Evolutionary conservation across 2,797 vertebrate species (phyloP), one percentile per base, ranked within the genome.

Genomic region (Brachyrhaphis roseni): DNA sequence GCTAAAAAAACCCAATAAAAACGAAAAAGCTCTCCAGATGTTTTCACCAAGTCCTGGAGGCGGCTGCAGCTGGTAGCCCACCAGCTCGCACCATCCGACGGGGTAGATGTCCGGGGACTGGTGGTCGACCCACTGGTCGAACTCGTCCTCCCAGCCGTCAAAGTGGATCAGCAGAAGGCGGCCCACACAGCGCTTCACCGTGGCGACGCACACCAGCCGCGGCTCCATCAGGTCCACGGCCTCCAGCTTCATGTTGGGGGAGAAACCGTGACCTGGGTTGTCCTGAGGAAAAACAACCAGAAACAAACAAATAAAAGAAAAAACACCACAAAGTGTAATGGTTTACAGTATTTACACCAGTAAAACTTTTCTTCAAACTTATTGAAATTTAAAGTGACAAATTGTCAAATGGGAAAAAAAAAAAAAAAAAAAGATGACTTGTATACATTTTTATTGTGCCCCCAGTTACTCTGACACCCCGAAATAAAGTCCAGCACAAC

Each of bases 221-320:
- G 98, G 98, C 88, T 99, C 98, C 98, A 99, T 98, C 91, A 99
- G 90, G 92, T 99, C 98, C 85, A 98, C 98, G 0, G 98, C 98
- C 93, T 99, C 98, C 79, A 99, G 95, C 95, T 99, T 99, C 97
- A 97, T 97, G 91, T 97, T 96, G 47, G 96, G 90, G 78, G 91
- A 95, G 94, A 98, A 98, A 82, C 97, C 91, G 0, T 99, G 97
- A 79, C 97, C 97, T 3, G 97, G 95, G 84, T 96, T 96, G 92
- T 98, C 97, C 98, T 99, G 87, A 11, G 13, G 41, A 45, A n/a
- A 45, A 66, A 39, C 8, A 20, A 66, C 4, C 13, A 7, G 15
- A 64, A 57, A 12, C 6, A n/a, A 16, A 31, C 16, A 15, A 34
- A 31, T n/a, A n/a, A n/a, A 34, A 62, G 5, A 1, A 57, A 62